phyloP scores from a whole-genome alignment of 2,797 vertebrate species.

The Chrysolophus pictus region DNA sequence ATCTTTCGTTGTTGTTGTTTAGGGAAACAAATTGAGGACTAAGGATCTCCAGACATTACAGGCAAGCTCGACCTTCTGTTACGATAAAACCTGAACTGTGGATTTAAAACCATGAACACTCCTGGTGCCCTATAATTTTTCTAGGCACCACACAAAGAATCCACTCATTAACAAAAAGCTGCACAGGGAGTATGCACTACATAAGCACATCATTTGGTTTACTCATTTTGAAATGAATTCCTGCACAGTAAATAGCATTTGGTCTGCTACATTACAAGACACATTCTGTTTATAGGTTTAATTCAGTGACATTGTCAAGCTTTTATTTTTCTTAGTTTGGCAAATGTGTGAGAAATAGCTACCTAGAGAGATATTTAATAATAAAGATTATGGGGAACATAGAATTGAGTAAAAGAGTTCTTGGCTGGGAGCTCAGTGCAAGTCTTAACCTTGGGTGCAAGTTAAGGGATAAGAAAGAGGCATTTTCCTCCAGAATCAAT shows the following conservation, averaged over 20 bases:
- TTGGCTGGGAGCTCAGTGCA: constrained; percentile 22
- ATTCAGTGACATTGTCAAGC: neutral
- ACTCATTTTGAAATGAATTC: neutral
- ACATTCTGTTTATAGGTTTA: neutral
- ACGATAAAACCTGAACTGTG: neutral
- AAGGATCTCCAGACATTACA: neutral
- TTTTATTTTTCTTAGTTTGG: constrained; percentile 7
- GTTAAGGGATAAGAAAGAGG: constrained; percentile 42
- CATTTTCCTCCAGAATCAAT: constrained; percentile 60
- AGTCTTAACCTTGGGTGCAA: constrained; percentile 45
- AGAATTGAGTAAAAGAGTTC: constrained; percentile 4
- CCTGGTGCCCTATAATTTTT: neutral
- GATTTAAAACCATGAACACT: neutral
- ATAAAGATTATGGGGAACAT: constrained; percentile 5
- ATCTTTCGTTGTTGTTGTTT: neutral
- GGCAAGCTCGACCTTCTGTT: neutral
- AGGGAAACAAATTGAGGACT: neutral
- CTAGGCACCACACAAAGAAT: neutral
- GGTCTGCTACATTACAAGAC: neutral
- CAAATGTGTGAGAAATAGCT: neutral
- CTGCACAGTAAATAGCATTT: neutral
- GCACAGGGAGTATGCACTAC: neutral
- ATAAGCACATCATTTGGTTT: neutral
- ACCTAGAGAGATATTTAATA: constrained; percentile 5
- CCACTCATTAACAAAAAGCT: neutral